Evolutionary conservation across 2,888 invertebrate species (phyloP).

Genomic region (Drosophila bunnanda): DNA sequence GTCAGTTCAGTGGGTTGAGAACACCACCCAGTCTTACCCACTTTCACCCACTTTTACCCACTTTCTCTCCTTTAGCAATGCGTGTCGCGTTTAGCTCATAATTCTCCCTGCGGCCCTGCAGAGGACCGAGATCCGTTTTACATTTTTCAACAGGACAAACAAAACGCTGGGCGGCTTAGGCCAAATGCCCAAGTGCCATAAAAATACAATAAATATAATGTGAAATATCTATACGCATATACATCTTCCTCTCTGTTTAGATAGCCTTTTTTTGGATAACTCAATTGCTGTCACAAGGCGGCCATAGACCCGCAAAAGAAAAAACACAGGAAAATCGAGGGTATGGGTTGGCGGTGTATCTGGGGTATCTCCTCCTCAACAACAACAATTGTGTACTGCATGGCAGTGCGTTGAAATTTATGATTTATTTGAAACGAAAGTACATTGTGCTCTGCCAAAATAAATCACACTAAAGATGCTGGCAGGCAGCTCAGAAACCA

Average conservation of each 20-base stretch:
- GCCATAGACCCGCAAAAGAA: conserved; percentile 35
- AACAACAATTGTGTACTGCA: conserved; percentile 50
- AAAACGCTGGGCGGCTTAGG: conserved; percentile 67
- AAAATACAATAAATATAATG: conserved; percentile 74
- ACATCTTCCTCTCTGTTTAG: conserved; percentile 40
- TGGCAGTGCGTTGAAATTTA: conserved; percentile 77
- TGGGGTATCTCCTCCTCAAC: not conserved
- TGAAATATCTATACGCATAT: conserved; percentile 36
- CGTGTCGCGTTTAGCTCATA: conserved; percentile 76
- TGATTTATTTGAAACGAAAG: conserved; percentile 80
- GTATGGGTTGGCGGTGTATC: not conserved
- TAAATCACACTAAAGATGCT: conserved; percentile 77
- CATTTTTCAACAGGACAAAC: conserved; percentile 66
- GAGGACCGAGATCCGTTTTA: conserved; percentile 55
- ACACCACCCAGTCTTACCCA: conserved; percentile 3
- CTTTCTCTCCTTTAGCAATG: conserved; percentile 33
- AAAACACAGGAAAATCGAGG: conserved; percentile 2
- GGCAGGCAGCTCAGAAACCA: conserved; percentile 37
- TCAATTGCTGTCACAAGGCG: conserved; percentile 67
- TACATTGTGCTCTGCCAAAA: conserved; percentile 77
- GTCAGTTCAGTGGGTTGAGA: conserved; percentile 2
- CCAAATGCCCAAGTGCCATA: conserved; percentile 68
- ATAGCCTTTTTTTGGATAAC: conserved; percentile 74
- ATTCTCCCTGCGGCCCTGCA: conserved; percentile 57
- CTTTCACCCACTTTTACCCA: not conserved